Evolutionary conservation across 30 jellyfish, hydroid and myxozoan genomes (phyloP), one percentile per base, ranked within the genome.

Genomic region (Mastigias papua): DNA sequence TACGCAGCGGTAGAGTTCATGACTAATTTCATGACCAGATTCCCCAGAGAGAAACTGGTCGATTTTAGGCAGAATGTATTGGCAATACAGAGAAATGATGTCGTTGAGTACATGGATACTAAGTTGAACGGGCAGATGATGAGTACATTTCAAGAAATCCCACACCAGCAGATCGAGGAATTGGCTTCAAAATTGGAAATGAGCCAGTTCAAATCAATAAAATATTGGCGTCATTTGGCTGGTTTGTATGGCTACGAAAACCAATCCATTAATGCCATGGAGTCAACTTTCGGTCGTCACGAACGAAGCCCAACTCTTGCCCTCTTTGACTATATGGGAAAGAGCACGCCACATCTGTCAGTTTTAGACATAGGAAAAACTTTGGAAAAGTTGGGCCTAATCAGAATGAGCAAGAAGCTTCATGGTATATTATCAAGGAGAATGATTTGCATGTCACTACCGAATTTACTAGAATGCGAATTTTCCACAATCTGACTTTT

Each of bases 211-310:
- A 72, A 34, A n/a, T 35, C 67, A 21, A 34, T 72, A n/a, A 72
- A 72, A 29, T 72, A 35, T 31, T 72, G 83, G 83, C 34, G 48
- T 69, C 68, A 72, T 35, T 35, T 72, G 37, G 83, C 83, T 0
- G 48, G 68, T 34, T 15, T 33, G 65, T 72, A 32, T 37, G 68
- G 68, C n/a, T 35, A 33, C 37, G 46, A 27, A 42, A 35, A 32
- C 48, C 46, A 5, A 2, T 42, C 16, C 5, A 72, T 72, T 37
- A 48, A 17, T 72, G 16, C 28, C 22, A 72, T 72, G 46, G 83
- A 72, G 25, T 34, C 68, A 11, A 72, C 68, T 21, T 42, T 35
- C 23, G 68, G 35, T 31, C 17, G 15, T 15, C 83, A 72, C 8
- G 15, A 21, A 17, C 63, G 37, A 37, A 72, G 83, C 83, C 83